Evolutionary conservation across 2,797 vertebrate species (phyloP), one percentile per base, ranked within the genome.

Genomic region (Eidolon dupreanum): DNA sequence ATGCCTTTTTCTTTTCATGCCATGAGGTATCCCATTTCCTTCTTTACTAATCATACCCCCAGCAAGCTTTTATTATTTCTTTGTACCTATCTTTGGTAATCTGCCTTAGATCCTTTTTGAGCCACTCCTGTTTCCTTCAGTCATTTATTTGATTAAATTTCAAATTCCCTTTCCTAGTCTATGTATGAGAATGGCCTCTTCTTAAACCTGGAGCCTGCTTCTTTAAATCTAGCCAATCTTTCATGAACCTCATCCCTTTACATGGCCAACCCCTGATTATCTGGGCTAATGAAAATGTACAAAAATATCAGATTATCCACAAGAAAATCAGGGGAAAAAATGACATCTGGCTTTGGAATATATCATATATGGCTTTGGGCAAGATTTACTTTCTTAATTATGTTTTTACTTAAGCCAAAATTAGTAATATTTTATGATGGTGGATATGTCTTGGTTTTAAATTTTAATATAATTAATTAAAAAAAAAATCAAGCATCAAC

Each of bases 21-120:
- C 79, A 96, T 92, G 66, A 91, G 77, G 61, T 71, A 96, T 87
- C 59, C 71, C 74, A 74, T 95, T 95, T 95, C 92, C 68, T 94
- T 85, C 88, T 95, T 83, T 59, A 55, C 36, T 71, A 20, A 90
- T 61, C 81, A 93, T 43, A 81, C 38, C 36, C 33, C 71, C 84
- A 73, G 81, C 43, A 95, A 92, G 68, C 33, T 93, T 73, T 92
- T 57, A 79, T 83, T 91, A 89, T 75, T 92, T 85, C 96, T 86
- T 51, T 95, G 74, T 66, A 85, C 74, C 86, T 97, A 75, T 91
- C 83, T 95, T 87, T 31, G 7, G 16, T 95, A 84, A 88, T 81
- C 55, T 93, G 70, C 74, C 68, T 83, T 79, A 81, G 28, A 65
- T 43, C 19, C 90, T 92, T 96, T 73, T 6, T 90, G 36, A 96